Evolutionary conservation across 2,888 invertebrate species (phyloP).

Genomic region (Phytoseiulus persimilis): DNA sequence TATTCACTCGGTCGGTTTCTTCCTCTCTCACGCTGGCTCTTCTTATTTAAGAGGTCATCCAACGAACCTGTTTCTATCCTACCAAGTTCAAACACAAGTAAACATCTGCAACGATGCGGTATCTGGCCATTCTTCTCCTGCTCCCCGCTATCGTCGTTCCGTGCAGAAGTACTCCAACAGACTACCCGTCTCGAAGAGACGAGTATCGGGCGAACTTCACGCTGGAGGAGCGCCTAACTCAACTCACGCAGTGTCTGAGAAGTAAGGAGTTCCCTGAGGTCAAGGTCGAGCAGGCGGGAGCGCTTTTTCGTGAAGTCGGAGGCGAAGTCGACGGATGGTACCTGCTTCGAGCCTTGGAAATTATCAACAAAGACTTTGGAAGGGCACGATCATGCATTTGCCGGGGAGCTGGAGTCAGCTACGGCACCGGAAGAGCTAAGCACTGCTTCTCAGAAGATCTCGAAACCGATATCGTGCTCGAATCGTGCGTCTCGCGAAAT

Average conservation of each 20-base stretch:
- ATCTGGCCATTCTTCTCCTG: neutral
- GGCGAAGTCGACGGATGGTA: neutral
- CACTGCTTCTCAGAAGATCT: neutral
- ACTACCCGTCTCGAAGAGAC: neutral
- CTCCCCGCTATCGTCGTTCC: neutral
- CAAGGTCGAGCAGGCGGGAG: neutral
- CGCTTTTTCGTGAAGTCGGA: neutral
- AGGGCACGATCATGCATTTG: neutral
- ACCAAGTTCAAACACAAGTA: neutral
- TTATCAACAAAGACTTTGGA: neutral
- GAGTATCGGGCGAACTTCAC: neutral
- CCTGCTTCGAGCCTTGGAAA: neutral
- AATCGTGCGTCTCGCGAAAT: neutral
- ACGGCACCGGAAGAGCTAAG: neutral
- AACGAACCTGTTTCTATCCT: neutral
- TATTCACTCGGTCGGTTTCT: neutral
- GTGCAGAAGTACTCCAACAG: neutral
- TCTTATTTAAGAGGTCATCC: neutral
- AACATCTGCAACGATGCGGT: neutral
- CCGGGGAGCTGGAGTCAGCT: neutral
- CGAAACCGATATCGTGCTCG: neutral
- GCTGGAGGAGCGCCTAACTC: neutral
- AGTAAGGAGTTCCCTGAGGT: neutral
- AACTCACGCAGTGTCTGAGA: neutral
- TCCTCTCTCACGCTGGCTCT: neutral